Evolutionary conservation across 2,888 invertebrate species (phyloP).

Genomic region (Norana najaformis): DNA sequence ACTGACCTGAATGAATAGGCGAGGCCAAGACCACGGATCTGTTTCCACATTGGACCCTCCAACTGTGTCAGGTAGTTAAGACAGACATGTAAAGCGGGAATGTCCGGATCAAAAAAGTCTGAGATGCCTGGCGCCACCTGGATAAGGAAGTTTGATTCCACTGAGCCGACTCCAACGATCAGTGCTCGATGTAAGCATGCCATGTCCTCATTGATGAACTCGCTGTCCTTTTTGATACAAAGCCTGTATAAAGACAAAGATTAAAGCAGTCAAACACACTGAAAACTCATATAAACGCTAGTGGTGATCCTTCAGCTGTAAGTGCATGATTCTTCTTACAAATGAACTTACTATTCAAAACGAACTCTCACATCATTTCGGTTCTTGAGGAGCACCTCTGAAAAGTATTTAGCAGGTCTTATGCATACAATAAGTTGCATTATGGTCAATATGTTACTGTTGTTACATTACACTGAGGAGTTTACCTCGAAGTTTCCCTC

Average conservation of each 20-base stretch:
- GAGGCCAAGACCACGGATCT: constrained; percentile 82
- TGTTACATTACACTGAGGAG: no score
- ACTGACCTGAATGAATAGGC: constrained; percentile 74
- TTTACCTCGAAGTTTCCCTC: no score
- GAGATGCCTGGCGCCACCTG: constrained; percentile 74
- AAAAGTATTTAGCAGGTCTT: no score
- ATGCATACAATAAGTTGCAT: no score
- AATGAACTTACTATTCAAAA: no score
- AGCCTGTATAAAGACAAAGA: neutral
- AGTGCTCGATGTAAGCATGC: constrained; percentile 56
- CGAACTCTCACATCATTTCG: no score
- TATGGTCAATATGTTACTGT: no score
- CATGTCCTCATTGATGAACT: neutral
- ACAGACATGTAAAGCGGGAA: constrained; percentile 75
- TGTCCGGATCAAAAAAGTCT: constrained; percentile 67
- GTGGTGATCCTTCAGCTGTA: no score
- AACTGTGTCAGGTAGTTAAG: constrained; percentile 84
- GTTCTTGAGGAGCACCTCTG: no score
- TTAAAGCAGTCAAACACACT: neutral
- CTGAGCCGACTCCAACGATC: constrained; percentile 78
- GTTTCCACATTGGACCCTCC: constrained; percentile 87
- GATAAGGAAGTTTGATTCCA: constrained; percentile 77
- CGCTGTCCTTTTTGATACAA: constrained; percentile 21
- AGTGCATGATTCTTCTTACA: no score
- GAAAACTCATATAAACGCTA: no score